Conservation (phyloP, 2,113 vertebrate species). For the Psilopogon haemacephalus region DNA sequence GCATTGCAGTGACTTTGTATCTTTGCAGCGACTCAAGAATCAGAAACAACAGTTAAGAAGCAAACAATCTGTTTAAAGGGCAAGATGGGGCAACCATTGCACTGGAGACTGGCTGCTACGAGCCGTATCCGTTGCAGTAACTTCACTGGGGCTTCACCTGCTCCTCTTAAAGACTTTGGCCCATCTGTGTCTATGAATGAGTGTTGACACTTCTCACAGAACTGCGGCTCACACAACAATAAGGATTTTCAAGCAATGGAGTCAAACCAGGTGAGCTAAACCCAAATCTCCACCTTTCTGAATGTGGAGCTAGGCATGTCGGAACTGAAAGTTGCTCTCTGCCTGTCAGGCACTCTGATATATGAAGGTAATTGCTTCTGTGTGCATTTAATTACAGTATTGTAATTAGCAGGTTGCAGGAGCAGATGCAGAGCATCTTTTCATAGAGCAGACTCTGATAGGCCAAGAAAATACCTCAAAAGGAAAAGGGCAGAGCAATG, state of each 20-base stretch:
- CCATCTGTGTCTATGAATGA: fast-evolving
- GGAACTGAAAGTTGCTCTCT: not conserved
- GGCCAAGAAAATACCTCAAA: slow-evolving; percentile 41
- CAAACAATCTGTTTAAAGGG: not conserved
- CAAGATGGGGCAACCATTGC: fast-evolving
- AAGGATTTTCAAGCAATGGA: not conserved
- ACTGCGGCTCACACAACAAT: not conserved
- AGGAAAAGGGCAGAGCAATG: slow-evolving; percentile 64
- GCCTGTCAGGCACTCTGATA: slow-evolving; percentile 41
- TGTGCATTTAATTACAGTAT: slow-evolving; percentile 60
- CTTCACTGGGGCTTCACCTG: not conserved
- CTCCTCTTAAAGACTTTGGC: not conserved
- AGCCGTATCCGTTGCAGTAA: not conserved
- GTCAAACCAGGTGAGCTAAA: not conserved
- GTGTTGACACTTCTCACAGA: fast-evolving
- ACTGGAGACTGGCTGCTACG: no score
- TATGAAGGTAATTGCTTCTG: slow-evolving; percentile 63
- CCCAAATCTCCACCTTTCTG: not conserved
- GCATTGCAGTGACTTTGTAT: not conserved
- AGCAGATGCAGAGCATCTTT: slow-evolving; percentile 65
- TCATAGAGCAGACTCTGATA: slow-evolving; percentile 29
- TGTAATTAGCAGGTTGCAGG: slow-evolving; percentile 67
- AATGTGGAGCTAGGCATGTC: not conserved
- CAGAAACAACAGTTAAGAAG: not conserved
- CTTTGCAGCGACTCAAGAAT: not conserved